Base-by-base conservation (phyloP, 1,140 invertebrate genomes). In the Drosophila simulans region DNA sequence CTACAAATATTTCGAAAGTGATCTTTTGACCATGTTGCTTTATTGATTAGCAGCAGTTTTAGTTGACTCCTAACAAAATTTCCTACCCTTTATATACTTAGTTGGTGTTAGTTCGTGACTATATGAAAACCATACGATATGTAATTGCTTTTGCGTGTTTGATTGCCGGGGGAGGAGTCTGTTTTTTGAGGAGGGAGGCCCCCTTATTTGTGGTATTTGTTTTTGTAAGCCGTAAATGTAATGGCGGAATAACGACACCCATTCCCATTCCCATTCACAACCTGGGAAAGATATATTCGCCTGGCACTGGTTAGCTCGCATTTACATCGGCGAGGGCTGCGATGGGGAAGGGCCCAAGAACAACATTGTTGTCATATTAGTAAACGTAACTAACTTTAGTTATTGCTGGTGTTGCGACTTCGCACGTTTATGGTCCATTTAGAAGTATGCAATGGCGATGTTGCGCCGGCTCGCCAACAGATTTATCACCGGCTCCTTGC, bases 301-400 rank as follows among this genome's bases (percentile, higher is more conserved):
- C 22, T 52, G 63, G 49, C 40, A 22, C 49, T 66, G 65, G 40
- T 40, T 69, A 60, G 31, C 58, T 68, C 58, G 40, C 64, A 40
- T 58, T 59, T 73, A 55, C 70, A 64, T 57, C 20, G 15, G 13
- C 11, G 1, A 13, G 8, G 4, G 15, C 4, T 17, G 11, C 10
- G 25, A 17, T 10, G 10, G 8, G 22, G 31, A 11, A 42, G 15
- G 5, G 43, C 3, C 17, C 15, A 1, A 3, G 15, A 46, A 80
- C 83, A 88, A 88, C 83, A 89, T 65, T 88, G 83, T 88, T 88
- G 83, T 73, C 66, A 66, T 88, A 89, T 88, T 88, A 88, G 83
- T 84, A 83, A 89, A 89, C 79, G 80, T 88, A 83, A 88, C 84
- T 88, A 89, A 83, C 79, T 88, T 88, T 89, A 88, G 83, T 88